A percentile compares a stretch with the other conserved stretches of the same genome.
Evolutionary conservation across 1,140 invertebrate species (phyloP).

Genomic region (Pygmarrhopalites habei): DNA sequence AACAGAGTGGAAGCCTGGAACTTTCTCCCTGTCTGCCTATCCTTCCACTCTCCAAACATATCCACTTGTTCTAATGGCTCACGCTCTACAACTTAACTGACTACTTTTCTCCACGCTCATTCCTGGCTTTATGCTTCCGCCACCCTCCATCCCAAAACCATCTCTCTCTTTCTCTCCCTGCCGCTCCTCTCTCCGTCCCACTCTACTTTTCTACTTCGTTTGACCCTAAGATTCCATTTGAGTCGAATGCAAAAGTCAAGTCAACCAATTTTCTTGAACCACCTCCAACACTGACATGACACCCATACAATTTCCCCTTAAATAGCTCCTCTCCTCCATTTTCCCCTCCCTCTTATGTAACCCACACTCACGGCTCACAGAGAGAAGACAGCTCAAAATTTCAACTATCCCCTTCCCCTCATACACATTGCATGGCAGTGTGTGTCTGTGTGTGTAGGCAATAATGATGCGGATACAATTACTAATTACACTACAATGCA

Average conservation of each 20-base stretch:
- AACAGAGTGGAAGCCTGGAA: too few relatives aligned
- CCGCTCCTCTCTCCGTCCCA: constrained; percentile 5
- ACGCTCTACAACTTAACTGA: constrained; percentile 22
- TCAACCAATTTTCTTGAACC: constrained; percentile 8
- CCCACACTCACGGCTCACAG: too few relatives aligned
- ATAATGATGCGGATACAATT: too few relatives aligned
- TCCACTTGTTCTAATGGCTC: constrained; percentile 15
- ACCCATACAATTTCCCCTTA: neutral
- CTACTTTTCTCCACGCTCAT: constrained; percentile 25
- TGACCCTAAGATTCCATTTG: constrained; percentile 25
- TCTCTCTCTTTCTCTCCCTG: neutral
- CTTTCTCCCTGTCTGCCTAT: too few relatives aligned
- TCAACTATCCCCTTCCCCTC: too few relatives aligned
- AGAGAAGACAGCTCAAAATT: too few relatives aligned
- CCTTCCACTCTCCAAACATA: too few relatives aligned
- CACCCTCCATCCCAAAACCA: too few relatives aligned
- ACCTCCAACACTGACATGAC: neutral
- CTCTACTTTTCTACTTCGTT: constrained; percentile 34
- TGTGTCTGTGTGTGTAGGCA: too few relatives aligned
- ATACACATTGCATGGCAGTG: too few relatives aligned
- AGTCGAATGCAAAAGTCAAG: constrained; percentile 1
- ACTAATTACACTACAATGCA: too few relatives aligned
- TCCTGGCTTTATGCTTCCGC: constrained; percentile 8
- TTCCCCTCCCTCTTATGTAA: neutral
- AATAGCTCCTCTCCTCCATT: neutral